Evolutionary conservation across 2,888 invertebrate genomes (phyloP).

Genomic region (Mythimna ferrago): DNA sequence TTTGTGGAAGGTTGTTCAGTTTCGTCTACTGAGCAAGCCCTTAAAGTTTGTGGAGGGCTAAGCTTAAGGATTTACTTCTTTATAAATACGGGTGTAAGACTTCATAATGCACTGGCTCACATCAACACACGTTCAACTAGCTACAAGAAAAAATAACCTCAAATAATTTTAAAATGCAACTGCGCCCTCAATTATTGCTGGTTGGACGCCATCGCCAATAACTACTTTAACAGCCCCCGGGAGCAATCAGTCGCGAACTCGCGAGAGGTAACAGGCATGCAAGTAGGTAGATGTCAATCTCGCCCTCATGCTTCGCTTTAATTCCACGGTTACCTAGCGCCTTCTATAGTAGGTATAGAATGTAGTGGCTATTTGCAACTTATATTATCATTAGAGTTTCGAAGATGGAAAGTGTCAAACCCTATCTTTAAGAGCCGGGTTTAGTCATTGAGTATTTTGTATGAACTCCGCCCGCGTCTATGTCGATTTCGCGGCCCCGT

Average conservation of each 20-base stretch:
- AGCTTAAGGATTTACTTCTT: no score
- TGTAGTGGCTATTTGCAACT: no score
- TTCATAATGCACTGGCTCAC: background rate
- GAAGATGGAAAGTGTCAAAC: no score
- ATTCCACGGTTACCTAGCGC: background rate
- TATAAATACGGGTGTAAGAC: background rate
- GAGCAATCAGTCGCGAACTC: constrained; percentile 15
- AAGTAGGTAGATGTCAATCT: constrained; percentile 8
- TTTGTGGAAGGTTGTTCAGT: no score
- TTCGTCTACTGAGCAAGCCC: no score
- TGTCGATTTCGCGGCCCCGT: no score
- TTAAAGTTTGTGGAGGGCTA: no score
- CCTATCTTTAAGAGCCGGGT: no score
- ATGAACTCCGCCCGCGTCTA: no score
- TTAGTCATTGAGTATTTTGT: no score
- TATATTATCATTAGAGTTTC: no score
- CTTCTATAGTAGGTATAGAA: no score
- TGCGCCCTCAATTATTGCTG: constrained; percentile 11
- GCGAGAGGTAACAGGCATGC: background rate
- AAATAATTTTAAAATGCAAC: constrained; percentile 13
- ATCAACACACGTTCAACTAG: background rate
- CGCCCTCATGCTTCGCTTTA: constrained; percentile 1
- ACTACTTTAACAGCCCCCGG: constrained; percentile 9
- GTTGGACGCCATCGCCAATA: constrained; percentile 3
- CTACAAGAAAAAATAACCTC: background rate